A percentile compares a stretch with the other conserved stretches of the same genome.
Conservation (phyloP, 1,140 invertebrate species). For the Bombus haemorrhoidalis region DNA sequence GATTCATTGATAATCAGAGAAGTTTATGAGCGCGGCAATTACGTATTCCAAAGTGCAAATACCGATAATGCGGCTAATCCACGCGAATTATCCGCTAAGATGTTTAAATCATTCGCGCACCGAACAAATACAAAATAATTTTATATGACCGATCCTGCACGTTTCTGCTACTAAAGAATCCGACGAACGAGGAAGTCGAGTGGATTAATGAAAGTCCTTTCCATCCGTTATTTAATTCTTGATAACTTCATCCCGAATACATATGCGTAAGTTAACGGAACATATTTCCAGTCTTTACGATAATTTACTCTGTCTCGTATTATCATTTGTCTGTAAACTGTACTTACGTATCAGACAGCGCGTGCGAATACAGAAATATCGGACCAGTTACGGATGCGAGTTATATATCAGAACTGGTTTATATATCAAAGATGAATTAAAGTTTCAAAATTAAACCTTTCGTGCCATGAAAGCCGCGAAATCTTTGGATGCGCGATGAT, state of each 20-base stretch:
- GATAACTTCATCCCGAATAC: neutral
- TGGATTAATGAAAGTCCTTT: conserved; percentile 1
- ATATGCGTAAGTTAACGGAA: no score
- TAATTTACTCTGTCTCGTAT: no score
- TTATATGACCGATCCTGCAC: neutral
- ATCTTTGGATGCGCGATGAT: no score
- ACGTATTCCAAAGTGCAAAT: neutral
- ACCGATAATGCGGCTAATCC: neutral
- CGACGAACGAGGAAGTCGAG: neutral
- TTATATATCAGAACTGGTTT: no score
- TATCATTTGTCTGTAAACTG: no score
- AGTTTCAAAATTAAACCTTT: no score
- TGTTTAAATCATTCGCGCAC: neutral
- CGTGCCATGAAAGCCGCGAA: no score
- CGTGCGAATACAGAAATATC: no score
- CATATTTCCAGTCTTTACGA: no score
- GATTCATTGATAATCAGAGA: neutral
- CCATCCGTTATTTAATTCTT: neutral
- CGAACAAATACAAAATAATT: neutral
- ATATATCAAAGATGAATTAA: no score
- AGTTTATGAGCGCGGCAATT: conserved; percentile 5
- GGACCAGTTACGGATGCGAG: no score
- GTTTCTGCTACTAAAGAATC: neutral
- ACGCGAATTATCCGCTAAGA: neutral
- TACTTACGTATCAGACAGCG: no score